Conservation (phyloP, 2,888 invertebrate species). For the Mylabris sibirica region DNA sequence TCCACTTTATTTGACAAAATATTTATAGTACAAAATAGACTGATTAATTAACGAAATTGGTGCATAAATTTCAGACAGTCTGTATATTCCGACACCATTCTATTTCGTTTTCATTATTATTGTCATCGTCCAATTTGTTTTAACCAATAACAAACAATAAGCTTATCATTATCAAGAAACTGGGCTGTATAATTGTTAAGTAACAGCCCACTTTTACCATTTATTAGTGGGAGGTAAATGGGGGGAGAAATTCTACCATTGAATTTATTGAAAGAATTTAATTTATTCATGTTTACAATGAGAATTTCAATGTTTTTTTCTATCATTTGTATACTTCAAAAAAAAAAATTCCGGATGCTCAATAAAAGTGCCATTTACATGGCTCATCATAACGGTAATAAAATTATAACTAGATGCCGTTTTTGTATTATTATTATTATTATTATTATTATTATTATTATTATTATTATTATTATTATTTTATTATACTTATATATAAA, state of each 20-base stretch:
- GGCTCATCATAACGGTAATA: conserved; percentile 11
- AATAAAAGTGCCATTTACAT: conserved; percentile 10
- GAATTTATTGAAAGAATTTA: not conserved
- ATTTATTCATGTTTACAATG: not conserved
- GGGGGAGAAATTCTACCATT: too few species aligned
- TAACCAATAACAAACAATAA: conserved; percentile 31
- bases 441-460: too few species aligned
- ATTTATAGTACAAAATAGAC: too few species aligned
- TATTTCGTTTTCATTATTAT: conserved; percentile 15
- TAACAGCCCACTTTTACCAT: not conserved
- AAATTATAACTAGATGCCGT: conserved; percentile 1
- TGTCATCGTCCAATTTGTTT: conserved; percentile 17
- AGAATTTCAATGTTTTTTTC: not conserved
- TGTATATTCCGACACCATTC: not conserved
- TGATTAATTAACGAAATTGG: too few species aligned
- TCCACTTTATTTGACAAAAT: not conserved
- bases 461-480: too few species aligned
- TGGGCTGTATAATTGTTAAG: conserved; percentile 3
- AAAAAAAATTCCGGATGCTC: conserved; percentile 6
- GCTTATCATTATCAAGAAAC: conserved; percentile 26
- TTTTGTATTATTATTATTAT: not conserved
- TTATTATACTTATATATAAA: too few species aligned
- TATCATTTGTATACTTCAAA: not conserved
- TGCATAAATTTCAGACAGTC: not conserved
- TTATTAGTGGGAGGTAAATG: not conserved